Conservation (phyloP, 2,113 vertebrate species). For the Gracilinanus agilis region DNA sequence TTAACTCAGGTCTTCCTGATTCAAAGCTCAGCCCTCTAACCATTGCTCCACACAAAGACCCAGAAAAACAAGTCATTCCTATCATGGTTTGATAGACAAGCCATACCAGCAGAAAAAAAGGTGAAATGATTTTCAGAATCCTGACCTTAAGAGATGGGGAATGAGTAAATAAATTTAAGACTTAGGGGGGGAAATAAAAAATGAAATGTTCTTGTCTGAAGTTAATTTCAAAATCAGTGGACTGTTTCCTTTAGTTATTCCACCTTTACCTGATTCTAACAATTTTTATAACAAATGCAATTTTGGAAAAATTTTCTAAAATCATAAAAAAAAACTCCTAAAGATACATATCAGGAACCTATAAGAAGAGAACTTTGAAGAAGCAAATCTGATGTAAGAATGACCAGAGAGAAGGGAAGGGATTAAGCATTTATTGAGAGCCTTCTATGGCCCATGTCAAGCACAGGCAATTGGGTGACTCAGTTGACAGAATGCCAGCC, state of each 20-base stretch:
- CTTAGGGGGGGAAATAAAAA: background rate
- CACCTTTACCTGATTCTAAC: background rate
- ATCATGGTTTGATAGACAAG: background rate
- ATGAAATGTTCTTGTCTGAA: background rate
- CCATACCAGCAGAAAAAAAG: background rate
- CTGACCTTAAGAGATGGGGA: background rate
- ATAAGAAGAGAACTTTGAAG: background rate
- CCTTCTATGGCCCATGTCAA: background rate
- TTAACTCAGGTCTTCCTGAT: background rate
- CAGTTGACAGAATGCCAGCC: no score
- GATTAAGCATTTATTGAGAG: background rate
- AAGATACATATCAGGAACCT: background rate
- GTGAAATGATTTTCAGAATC: background rate
- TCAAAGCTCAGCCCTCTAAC: background rate
- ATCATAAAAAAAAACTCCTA: background rate
- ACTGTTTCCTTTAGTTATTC: background rate
- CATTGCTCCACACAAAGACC: background rate
- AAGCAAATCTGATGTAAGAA: background rate
- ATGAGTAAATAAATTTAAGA: background rate
- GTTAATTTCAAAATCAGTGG: background rate
- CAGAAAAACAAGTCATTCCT: background rate
- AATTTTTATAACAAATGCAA: background rate
- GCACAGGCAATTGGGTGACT: no score
- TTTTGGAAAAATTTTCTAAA: background rate
- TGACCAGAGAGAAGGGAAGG: background rate